These are phyloP conservation scores for Propithecus coquereli DNA, from an alignment of 2,113 vertebrate genomes.

Conservation along the genomic window DNA sequence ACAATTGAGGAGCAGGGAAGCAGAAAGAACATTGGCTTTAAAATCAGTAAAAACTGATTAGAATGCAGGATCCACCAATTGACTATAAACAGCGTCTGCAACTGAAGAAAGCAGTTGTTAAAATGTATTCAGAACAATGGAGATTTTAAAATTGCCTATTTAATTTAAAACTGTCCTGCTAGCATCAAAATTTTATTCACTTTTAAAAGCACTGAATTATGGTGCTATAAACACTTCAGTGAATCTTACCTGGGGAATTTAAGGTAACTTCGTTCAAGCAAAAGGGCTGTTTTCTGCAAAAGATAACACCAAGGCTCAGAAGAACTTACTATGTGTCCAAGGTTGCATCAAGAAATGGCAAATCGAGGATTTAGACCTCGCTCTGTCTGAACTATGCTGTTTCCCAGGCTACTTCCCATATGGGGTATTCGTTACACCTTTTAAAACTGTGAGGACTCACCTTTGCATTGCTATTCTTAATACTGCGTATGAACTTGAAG, in stretches of 20 bases:
- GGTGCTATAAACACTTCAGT: neutral
- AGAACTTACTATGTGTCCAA: neutral
- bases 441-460: neutral
- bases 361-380: neutral
- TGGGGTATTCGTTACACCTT: neutral
- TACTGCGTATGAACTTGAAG: neutral
- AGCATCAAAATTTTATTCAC: neutral
- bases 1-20: neutral
- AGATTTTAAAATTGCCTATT: neutral
- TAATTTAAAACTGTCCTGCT: neutral
- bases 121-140: neutral
- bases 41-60: neutral
- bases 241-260: neutral
- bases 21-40: neutral
- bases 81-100: neutral
- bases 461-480: accelerated
- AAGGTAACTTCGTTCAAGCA: neutral
- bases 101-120: neutral
- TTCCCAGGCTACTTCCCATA: neutral
- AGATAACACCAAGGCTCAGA: neutral
- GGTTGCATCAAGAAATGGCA: no score
- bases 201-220: neutral
- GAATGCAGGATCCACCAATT: neutral
- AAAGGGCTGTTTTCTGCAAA: neutral
- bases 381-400: neutral